Evolutionary conservation across 2,888 invertebrate species (phyloP).

Genomic region (Xestoiulus laeticollis): DNA sequence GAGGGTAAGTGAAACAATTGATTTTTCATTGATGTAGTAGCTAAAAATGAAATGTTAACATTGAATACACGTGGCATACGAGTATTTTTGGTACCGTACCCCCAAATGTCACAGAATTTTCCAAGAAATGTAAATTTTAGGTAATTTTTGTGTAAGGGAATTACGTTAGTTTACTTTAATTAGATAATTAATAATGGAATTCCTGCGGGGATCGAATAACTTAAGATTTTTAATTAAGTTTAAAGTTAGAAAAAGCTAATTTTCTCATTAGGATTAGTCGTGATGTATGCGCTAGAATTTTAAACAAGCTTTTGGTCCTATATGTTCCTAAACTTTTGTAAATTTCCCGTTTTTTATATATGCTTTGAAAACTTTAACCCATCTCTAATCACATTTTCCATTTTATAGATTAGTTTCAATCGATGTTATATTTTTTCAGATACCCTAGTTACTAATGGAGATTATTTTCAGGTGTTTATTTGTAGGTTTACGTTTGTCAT

Average conservation of each 20-base stretch:
- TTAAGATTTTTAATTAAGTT: slow-evolving; percentile 14
- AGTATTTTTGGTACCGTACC: too few species aligned
- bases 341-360: neutral
- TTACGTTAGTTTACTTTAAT: neutral
- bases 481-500: neutral
- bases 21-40: neutral
- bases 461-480: neutral
- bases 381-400: neutral
- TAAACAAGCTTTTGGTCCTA: neutral
- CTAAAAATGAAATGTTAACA: too few species aligned
- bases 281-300: neutral
- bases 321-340: neutral
- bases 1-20: slow-evolving; percentile 76
- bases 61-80: too few species aligned
- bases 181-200: slow-evolving; percentile 12
- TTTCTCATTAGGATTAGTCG: neutral
- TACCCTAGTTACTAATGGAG: neutral
- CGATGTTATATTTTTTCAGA: neutral
- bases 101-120: neutral
- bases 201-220: neutral
- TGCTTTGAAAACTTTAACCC: neutral
- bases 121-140: neutral
- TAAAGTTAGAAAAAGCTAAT: neutral
- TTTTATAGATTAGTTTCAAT: neutral
- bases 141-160: neutral